Evolutionary conservation across 2,797 vertebrate genomes (phyloP).

Genomic region (Heterohyrax brucei): DNA sequence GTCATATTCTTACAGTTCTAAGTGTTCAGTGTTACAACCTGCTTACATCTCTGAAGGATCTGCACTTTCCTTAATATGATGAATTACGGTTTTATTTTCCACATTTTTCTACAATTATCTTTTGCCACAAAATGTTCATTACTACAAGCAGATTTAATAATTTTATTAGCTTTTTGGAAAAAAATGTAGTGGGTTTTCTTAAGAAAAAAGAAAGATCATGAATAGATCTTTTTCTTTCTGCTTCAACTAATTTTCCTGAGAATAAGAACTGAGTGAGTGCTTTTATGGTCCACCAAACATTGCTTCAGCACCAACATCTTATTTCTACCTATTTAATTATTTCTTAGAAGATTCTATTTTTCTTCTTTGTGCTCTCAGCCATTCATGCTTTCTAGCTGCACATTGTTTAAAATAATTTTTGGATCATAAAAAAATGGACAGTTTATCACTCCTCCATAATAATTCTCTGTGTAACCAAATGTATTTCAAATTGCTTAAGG

Average conservation of each 20-base stretch:
- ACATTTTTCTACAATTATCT: background rate
- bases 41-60: background rate
- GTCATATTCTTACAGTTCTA: background rate
- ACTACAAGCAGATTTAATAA: slow-evolving; percentile 17
- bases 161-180: background rate
- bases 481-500: slow-evolving; percentile 11
- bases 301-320: slow-evolving; percentile 1
- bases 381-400: background rate
- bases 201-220: slow-evolving; percentile 1
- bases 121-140: slow-evolving; percentile 3
- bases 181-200: slow-evolving; percentile 6
- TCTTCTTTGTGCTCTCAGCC: background rate
- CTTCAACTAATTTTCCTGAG: background rate
- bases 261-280: background rate
- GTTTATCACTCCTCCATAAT: background rate
- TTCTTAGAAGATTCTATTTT: background rate
- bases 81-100: slow-evolving; percentile 14
- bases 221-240: background rate
- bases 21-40: background rate
- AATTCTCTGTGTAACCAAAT: background rate
- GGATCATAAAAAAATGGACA: background rate
- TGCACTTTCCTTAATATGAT: background rate
- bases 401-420: slow-evolving; percentile 45
- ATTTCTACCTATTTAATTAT: slow-evolving; percentile 19
- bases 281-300: background rate